A percentile compares a stretch with the other conserved stretches of the same genome.
phyloP scores from a whole-genome alignment of 2,888 invertebrate species.

The Callinectes sapidus region DNA sequence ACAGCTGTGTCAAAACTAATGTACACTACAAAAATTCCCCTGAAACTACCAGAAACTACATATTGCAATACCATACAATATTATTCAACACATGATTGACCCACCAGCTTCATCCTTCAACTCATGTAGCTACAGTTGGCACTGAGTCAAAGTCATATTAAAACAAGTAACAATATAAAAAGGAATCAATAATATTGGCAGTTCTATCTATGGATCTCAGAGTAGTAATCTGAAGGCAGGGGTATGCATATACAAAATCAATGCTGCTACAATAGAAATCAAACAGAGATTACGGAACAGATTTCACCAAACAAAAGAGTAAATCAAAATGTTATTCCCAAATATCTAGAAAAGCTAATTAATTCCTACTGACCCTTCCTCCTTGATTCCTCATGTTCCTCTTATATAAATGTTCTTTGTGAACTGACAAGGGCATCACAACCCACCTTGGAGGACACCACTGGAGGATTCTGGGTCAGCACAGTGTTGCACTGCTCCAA shows the following conservation, averaged over 20 bases:
- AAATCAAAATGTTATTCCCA: not conserved
- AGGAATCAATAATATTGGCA: not conserved
- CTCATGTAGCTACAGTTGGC: conserved; percentile 11
- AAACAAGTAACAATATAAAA: not conserved
- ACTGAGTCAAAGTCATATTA: not conserved
- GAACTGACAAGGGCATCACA: not conserved
- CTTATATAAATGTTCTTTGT: not conserved
- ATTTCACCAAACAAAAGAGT: not conserved
- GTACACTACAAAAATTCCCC: conserved; percentile 18
- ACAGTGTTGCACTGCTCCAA: conserved; percentile 74
- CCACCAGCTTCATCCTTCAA: conserved; percentile 26
- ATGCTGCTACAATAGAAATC: not conserved
- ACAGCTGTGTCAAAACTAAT: not conserved
- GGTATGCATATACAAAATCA: not conserved
- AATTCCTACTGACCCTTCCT: not conserved
- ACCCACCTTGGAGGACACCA: conserved; percentile 48
- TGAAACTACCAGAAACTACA: not conserved
- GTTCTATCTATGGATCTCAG: not conserved
- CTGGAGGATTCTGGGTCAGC: conserved; percentile 74
- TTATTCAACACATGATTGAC: not conserved
- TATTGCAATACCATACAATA: not conserved
- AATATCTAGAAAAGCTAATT: not conserved
- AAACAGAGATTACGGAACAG: not conserved
- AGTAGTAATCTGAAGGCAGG: not conserved
- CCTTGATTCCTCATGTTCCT: not conserved